Percentiles rank a stretch among this genome's conserved stretches.
Conservation (phyloP, 2,888 invertebrate species). For the Caradrina clavipalpis region DNA sequence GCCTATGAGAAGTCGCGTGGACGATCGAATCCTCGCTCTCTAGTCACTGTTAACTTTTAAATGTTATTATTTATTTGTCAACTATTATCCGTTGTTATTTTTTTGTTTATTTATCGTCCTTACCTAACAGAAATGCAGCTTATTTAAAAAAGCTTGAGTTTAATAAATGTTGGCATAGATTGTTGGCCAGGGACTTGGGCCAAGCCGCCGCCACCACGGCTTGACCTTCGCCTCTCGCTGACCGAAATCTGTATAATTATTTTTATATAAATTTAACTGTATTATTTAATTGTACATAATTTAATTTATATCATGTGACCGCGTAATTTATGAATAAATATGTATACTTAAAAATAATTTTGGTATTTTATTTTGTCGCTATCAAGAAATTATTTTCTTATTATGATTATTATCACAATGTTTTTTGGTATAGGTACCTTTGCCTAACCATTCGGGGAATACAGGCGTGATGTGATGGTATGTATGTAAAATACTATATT, state of each 20-base stretch:
- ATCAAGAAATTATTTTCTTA: too few species aligned
- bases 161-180: conserved; percentile 83
- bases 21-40: conserved; percentile 77
- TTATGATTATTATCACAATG: too few species aligned
- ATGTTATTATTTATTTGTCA: conserved; percentile 81
- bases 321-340: conserved; percentile 90
- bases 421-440: too few species aligned
- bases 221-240: conserved; percentile 69
- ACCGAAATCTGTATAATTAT: conserved; percentile 81
- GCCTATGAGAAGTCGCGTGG: conserved; percentile 84
- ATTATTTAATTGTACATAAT: conserved; percentile 90
- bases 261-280: conserved; percentile 89
- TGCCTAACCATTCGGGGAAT: too few species aligned
- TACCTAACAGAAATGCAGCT: conserved; percentile 86
- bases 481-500: too few species aligned
- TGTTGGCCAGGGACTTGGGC: conserved; percentile 61
- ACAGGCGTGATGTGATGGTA: too few species aligned
- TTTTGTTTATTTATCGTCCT: conserved; percentile 77
- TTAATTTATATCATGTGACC: conserved; percentile 90
- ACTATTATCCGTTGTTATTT: conserved; percentile 67
- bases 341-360: conserved; percentile 87
- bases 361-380: conserved; percentile 73
- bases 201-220: conserved; percentile 82
- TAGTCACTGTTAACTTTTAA: conserved; percentile 87
- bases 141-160: conserved; percentile 84